Evolutionary conservation across 2,888 invertebrate species (phyloP).

Genomic region (Eristalis tenax): DNA sequence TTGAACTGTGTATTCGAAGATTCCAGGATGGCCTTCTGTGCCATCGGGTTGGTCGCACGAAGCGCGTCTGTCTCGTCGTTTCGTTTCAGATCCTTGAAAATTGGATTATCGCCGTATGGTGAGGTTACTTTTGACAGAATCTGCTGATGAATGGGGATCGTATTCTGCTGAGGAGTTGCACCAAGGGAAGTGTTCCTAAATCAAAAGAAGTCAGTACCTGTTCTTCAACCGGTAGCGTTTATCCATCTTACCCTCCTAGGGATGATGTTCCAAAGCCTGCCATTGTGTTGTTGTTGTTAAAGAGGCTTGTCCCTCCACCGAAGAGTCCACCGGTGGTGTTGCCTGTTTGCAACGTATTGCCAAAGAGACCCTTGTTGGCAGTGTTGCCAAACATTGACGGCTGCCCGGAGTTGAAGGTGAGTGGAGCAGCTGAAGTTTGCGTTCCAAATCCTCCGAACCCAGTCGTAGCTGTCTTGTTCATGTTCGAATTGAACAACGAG

Average conservation of each 20-base stretch:
- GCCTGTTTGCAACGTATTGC: slow-evolving; percentile 75
- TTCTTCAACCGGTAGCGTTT: not conserved
- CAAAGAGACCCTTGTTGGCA: slow-evolving; percentile 80
- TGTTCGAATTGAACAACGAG: slow-evolving; percentile 78
- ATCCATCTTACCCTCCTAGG: slow-evolving; percentile 74
- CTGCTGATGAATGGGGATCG: slow-evolving; percentile 86
- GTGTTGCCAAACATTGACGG: slow-evolving; percentile 83
- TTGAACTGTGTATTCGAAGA: slow-evolving; percentile 82
- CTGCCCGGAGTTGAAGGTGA: slow-evolving; percentile 79
- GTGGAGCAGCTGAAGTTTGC: slow-evolving; percentile 77
- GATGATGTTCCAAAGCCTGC: slow-evolving; percentile 75
- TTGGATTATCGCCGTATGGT: slow-evolving; percentile 93
- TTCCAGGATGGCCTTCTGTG: slow-evolving; percentile 86
- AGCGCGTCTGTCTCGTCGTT: slow-evolving; percentile 84
- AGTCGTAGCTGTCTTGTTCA: slow-evolving; percentile 82
- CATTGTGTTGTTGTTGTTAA: slow-evolving; percentile 79
- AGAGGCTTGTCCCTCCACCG: slow-evolving; percentile 78
- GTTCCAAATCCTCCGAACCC: slow-evolving; percentile 84
- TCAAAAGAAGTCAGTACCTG: not conserved
- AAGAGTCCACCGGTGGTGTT: slow-evolving; percentile 80
- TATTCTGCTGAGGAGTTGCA: slow-evolving; percentile 77
- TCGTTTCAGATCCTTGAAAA: slow-evolving; percentile 88
- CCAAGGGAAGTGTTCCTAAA: slow-evolving; percentile 73
- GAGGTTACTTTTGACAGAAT: slow-evolving; percentile 88
- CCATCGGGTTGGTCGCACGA: slow-evolving; percentile 87